Evolutionary conservation across 2,888 invertebrate species (phyloP).

Genomic region (Phengaris alcon): DNA sequence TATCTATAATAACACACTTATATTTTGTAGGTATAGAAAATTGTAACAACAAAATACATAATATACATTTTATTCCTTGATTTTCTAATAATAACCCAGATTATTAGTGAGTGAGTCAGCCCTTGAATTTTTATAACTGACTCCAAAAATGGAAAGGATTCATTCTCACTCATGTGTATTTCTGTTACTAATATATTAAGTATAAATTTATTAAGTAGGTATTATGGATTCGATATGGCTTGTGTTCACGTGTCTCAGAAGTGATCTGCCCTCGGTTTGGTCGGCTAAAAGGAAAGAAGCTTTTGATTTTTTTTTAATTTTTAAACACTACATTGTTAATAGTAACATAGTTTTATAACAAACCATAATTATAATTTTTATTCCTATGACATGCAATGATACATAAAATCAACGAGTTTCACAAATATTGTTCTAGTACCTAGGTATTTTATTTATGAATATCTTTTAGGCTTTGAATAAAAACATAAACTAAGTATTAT

Average conservation of each 20-base stretch:
- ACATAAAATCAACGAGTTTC: too few relatives aligned
- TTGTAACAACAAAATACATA: neutral
- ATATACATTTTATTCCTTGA: too few relatives aligned
- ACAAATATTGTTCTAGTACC: neutral
- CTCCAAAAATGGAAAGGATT: neutral
- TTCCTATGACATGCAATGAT: too few relatives aligned
- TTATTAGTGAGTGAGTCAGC: neutral
- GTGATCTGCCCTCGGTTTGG: too few relatives aligned
- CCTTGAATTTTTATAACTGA: neutral
- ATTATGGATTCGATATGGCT: too few relatives aligned
- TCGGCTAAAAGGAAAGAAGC: too few relatives aligned
- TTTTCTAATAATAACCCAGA: neutral
- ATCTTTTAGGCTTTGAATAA: neutral
- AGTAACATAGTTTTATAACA: too few relatives aligned
- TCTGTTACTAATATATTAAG: neutral
- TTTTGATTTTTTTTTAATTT: too few relatives aligned
- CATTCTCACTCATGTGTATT: neutral
- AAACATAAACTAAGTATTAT: neutral
- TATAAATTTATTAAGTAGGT: too few relatives aligned
- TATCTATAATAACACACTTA: slow-evolving; percentile 42
- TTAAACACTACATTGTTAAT: too few relatives aligned
- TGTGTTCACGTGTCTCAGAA: too few relatives aligned
- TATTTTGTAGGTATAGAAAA: neutral
- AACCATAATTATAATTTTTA: too few relatives aligned
- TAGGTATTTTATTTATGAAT: neutral